Evolutionary conservation across 2,113 vertebrate genomes (phyloP).

Genomic region (Sturnira hondurensis): DNA sequence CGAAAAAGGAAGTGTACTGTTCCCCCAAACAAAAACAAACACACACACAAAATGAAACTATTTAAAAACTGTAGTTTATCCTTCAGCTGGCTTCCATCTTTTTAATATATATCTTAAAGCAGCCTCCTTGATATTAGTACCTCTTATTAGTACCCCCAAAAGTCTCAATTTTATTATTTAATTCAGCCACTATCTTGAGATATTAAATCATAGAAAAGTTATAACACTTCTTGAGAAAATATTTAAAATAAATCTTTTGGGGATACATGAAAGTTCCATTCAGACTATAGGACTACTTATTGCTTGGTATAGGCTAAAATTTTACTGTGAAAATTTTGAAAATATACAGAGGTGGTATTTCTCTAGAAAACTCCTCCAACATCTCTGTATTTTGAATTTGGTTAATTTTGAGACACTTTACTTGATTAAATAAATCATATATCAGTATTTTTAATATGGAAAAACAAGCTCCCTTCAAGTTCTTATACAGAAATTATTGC

Average conservation of each 20-base stretch:
- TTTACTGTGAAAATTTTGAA: not conserved
- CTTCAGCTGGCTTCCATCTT: not conserved
- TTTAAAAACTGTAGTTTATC: not conserved
- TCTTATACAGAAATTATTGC: not conserved
- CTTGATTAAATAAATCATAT: not conserved
- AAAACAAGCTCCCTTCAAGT: not conserved
- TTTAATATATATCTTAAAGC: not conserved
- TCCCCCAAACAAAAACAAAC: not conserved
- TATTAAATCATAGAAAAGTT: not conserved
- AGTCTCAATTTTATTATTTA: not conserved
- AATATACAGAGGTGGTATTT: not conserved
- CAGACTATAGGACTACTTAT: not conserved
- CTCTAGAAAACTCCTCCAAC: not conserved
- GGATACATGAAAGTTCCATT: not conserved
- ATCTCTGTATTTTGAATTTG: not conserved
- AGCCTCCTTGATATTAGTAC: not conserved
- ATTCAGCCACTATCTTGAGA: not conserved
- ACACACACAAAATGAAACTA: not conserved
- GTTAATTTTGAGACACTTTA: not conserved
- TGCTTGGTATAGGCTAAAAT: not conserved
- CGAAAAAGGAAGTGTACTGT: not conserved
- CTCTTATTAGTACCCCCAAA: no score
- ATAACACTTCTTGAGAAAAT: not conserved
- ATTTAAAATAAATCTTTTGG: not conserved
- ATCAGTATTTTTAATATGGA: not conserved